Evolutionary conservation across 2,888 invertebrate species (phyloP).

Genomic region (Orchesellides sinensis): DNA sequence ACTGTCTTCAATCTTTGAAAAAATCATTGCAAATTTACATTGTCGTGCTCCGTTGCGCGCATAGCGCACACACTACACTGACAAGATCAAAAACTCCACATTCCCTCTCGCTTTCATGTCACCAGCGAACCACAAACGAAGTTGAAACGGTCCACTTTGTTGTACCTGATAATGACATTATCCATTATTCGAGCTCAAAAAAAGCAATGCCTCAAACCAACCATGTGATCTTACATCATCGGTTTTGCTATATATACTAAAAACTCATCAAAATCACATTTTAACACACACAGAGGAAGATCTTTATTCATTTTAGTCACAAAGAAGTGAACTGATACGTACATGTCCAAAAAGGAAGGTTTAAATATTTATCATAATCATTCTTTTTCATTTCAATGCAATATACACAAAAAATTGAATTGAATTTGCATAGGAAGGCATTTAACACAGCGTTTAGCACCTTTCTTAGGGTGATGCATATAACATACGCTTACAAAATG

Average conservation of each 20-base stretch:
- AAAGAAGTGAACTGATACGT: slow-evolving; percentile 65
- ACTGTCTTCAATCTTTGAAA: slow-evolving; percentile 34
- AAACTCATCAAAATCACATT: slow-evolving; percentile 42
- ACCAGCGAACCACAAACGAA: slow-evolving; percentile 64
- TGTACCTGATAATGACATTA: slow-evolving; percentile 60
- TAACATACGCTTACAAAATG: neutral
- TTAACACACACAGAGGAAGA: slow-evolving; percentile 60
- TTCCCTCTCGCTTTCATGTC: slow-evolving; percentile 57
- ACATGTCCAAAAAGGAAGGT: slow-evolving; percentile 62
- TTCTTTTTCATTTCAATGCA: neutral
- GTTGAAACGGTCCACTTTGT: slow-evolving; percentile 63
- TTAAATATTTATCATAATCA: slow-evolving; percentile 63
- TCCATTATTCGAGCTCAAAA: slow-evolving; percentile 61
- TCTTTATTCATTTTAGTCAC: slow-evolving; percentile 56
- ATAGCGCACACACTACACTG: slow-evolving; percentile 44
- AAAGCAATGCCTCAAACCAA: slow-evolving; percentile 58
- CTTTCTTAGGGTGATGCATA: no score
- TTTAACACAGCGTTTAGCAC: no score
- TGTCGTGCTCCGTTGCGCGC: slow-evolving; percentile 56
- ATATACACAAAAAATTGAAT: slow-evolving; percentile 4
- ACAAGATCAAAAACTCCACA: slow-evolving; percentile 50
- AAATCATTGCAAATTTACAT: slow-evolving; percentile 25
- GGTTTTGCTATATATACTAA: slow-evolving; percentile 8
- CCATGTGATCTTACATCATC: slow-evolving; percentile 60
- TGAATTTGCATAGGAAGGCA: no score